Conservation (phyloP, 2,888 invertebrate genomes). For the Tridacna gigas region DNA sequence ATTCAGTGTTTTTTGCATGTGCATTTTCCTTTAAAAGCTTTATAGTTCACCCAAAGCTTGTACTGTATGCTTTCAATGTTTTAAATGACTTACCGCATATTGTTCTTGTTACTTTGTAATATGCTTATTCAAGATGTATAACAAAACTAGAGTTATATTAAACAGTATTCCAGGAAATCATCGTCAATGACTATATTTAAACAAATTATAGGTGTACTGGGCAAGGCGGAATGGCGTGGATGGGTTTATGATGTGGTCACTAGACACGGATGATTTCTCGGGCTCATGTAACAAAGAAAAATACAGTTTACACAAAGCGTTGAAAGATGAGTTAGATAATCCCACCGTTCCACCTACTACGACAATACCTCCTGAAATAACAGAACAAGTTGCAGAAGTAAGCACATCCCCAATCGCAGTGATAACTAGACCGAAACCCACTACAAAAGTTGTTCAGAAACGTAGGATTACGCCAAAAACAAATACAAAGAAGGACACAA, state of each 20-base stretch:
- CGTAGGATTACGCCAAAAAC: too few relatives aligned
- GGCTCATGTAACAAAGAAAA: conserved; percentile 35
- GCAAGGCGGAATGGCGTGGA: conserved; percentile 41
- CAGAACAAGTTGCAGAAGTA: neutral
- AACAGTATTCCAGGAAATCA: neutral
- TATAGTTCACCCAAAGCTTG: too few relatives aligned
- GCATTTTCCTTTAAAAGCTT: too few relatives aligned
- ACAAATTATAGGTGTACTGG: conserved; percentile 59
- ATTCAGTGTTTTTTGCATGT: too few relatives aligned
- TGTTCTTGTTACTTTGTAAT: too few relatives aligned
- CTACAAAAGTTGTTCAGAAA: too few relatives aligned
- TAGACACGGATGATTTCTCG: conserved; percentile 60
- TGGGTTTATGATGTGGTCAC: conserved; percentile 55
- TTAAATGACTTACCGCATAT: too few relatives aligned
- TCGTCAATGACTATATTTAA: neutral
- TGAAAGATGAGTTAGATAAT: conserved; percentile 26
- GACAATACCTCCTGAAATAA: neutral
- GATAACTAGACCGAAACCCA: too few relatives aligned
- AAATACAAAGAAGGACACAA: too few relatives aligned
- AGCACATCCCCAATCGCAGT: neutral
- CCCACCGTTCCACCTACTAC: neutral
- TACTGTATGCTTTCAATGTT: too few relatives aligned
- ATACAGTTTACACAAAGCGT: conserved; percentile 46
- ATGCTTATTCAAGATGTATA: too few relatives aligned
- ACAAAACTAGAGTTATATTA: too few relatives aligned